Conservation (phyloP, 2,888 invertebrate species). For the Gnatocerus cornutus region DNA sequence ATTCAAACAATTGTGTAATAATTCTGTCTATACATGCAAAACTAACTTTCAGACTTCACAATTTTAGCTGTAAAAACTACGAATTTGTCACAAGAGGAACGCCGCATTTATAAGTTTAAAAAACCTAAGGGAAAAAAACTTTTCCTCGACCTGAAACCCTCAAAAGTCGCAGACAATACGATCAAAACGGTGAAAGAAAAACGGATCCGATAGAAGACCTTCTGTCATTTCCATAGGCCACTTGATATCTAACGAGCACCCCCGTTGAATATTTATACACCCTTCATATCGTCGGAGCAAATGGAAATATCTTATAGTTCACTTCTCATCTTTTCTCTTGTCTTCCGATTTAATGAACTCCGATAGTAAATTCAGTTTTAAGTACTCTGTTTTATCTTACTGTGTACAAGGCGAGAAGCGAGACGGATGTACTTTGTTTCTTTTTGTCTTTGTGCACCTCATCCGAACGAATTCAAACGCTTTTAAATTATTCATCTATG, state of each 20-base stretch:
- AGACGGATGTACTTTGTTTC: slow-evolving; percentile 19
- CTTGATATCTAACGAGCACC: slow-evolving; percentile 66
- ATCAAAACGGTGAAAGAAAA: slow-evolving; percentile 39
- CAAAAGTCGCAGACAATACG: slow-evolving; percentile 28
- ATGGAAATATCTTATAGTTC: slow-evolving; percentile 63
- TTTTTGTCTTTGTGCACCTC: slow-evolving; percentile 39
- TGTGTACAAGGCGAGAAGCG: slow-evolving; percentile 21
- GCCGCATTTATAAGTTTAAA: neutral
- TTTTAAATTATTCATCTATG: slow-evolving; percentile 48
- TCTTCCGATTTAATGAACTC: slow-evolving; percentile 59
- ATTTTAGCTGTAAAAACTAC: no score
- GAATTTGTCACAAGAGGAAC: no score
- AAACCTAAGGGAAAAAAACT: neutral
- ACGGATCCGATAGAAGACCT: slow-evolving; percentile 44
- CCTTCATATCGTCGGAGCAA: slow-evolving; percentile 64
- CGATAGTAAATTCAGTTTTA: slow-evolving; percentile 54
- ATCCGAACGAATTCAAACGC: slow-evolving; percentile 39
- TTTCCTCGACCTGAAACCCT: slow-evolving; percentile 3
- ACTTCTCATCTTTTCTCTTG: slow-evolving; percentile 56
- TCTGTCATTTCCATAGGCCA: slow-evolving; percentile 64
- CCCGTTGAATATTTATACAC: slow-evolving; percentile 66
- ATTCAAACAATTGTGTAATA: no score
- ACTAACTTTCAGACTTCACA: no score
- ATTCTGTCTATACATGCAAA: no score
- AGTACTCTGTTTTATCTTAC: slow-evolving; percentile 54